These are phyloP conservation scores for Peribatodes rhomboidaria DNA, from an alignment of 2,888 invertebrate genomes.

Conservation along the genomic window DNA sequence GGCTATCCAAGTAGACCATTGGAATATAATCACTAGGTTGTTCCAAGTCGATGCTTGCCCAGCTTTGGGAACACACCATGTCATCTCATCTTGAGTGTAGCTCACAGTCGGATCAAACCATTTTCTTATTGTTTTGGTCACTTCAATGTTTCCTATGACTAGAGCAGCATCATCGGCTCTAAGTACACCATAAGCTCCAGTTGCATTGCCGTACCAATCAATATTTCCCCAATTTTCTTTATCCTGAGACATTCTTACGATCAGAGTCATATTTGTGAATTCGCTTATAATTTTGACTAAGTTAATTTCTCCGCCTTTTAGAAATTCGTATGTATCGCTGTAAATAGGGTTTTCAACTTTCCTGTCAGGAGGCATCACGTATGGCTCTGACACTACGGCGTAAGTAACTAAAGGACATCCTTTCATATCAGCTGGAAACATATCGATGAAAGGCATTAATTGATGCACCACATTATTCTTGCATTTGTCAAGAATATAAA, in stretches of 20 bases:
- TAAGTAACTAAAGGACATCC: slow-evolving; percentile 78
- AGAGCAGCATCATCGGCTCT: slow-evolving; percentile 72
- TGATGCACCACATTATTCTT: slow-evolving; percentile 64
- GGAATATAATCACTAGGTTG: slow-evolving; percentile 80
- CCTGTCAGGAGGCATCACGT: slow-evolving; percentile 75
- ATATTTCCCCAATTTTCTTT: slow-evolving; percentile 79
- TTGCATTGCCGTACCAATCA: slow-evolving; percentile 69
- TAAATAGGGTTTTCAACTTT: slow-evolving; percentile 62
- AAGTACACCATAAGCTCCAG: slow-evolving; percentile 71
- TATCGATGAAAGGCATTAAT: slow-evolving; percentile 64
- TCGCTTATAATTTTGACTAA: slow-evolving; percentile 79
- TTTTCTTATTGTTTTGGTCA: slow-evolving; percentile 73
- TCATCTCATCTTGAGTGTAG: slow-evolving; percentile 83
- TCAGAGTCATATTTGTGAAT: slow-evolving; percentile 79
- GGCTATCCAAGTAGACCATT: slow-evolving; percentile 79
- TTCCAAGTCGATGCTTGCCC: slow-evolving; percentile 78
- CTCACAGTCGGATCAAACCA: slow-evolving; percentile 81
- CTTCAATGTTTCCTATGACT: slow-evolving; percentile 81
- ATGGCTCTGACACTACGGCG: slow-evolving; percentile 79
- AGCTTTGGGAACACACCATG: slow-evolving; percentile 80
- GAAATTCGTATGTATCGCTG: slow-evolving; percentile 71
- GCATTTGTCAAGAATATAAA: slow-evolving; percentile 77
- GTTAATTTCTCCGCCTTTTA: slow-evolving; percentile 78
- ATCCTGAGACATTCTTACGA: slow-evolving; percentile 69
- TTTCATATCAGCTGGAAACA: slow-evolving; percentile 76